Base-by-base conservation (phyloP, 2,797 vertebrate genomes). In the Ambastaia sidthimunki region DNA sequence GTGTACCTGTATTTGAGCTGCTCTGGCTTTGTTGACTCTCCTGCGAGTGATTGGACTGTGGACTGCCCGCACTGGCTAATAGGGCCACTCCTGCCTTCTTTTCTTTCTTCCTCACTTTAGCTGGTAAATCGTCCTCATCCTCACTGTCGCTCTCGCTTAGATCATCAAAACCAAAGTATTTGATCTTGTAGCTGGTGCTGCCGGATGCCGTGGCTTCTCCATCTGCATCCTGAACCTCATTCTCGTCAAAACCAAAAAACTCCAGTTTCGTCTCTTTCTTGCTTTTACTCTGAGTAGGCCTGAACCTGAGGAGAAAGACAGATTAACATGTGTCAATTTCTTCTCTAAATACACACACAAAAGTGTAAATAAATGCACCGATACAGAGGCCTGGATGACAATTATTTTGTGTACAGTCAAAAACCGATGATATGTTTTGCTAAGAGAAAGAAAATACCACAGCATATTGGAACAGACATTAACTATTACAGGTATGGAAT, bases 101-200 rank as follows among this genome's bases (percentile, higher is more conserved):
- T 41, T 92, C 89, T 68, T 92, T 92, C 89, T 93, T 94, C 87
- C 94, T 97, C 88, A 95, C 95, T 83, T 95, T 96, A 0, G 93
- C 89, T 62, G 89, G 86, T 71, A 91, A 90, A 23, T 93, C 94
- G 73, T 98, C 96, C 0, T 95, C 89, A 9, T 95, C 97, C n/a
- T 99, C 98, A 0, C 97, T 97, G 88, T 99, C 97, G 2, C 97
- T 99, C 91, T 99, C 98, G 80, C 97, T 98, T 63, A 99, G 92
- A 85, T 99, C 97, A 74, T 99, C 98, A 85, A 99, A 99, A 65
- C 98, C 98, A 91, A 99, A 99, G 91, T 99, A 99, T 81, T 99
- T 99, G 89, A 99, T 99, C 94, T 99, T 99, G 92, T 99, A 99
- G 91, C 94, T 99, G 84, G 97, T 97, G 89, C 96, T 96, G 76